Evolutionary conservation across 2,888 invertebrate genomes (phyloP).

Genomic region (Lagria hirta): DNA sequence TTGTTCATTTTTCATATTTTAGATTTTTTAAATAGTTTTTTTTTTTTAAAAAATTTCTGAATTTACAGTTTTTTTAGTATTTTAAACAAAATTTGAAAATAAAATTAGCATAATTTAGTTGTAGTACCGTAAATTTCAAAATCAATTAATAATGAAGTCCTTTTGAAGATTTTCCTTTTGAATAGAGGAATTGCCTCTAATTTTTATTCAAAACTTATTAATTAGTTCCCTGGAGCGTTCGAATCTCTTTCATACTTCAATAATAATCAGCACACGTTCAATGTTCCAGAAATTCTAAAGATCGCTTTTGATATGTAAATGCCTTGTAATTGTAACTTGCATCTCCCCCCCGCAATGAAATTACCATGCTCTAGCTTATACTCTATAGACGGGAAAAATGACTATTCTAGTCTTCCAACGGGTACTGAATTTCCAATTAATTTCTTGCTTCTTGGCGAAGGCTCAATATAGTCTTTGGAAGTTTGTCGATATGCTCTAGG

Average conservation of each 20-base stretch:
- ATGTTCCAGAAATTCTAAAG: conserved; percentile 38
- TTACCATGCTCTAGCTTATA: conserved; percentile 27
- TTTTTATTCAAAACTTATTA: too few species aligned
- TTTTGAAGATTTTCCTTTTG: too few species aligned
- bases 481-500: conserved; percentile 15
- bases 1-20: too few species aligned
- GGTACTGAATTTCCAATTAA: conserved; percentile 15
- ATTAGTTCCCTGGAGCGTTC: too few species aligned
- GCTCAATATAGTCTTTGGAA: conserved; percentile 8
- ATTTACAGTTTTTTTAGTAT: too few species aligned
- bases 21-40: too few species aligned
- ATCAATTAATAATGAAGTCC: too few species aligned
- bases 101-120: too few species aligned
- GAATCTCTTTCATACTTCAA: conserved; percentile 12
- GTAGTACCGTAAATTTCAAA: too few species aligned
- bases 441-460: conserved; percentile 9
- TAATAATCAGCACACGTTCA: conserved; percentile 28
- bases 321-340: conserved; percentile 42
- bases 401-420: conserved; percentile 1
- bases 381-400: conserved; percentile 5
- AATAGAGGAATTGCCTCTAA: too few species aligned
- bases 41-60: too few species aligned
- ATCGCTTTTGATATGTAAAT: conserved; percentile 49
- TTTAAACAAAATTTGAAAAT: too few species aligned
- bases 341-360: conserved; percentile 29